Base-by-base conservation (phyloP, 2,888 invertebrate species). In the Nephrotoma flavescens region DNA sequence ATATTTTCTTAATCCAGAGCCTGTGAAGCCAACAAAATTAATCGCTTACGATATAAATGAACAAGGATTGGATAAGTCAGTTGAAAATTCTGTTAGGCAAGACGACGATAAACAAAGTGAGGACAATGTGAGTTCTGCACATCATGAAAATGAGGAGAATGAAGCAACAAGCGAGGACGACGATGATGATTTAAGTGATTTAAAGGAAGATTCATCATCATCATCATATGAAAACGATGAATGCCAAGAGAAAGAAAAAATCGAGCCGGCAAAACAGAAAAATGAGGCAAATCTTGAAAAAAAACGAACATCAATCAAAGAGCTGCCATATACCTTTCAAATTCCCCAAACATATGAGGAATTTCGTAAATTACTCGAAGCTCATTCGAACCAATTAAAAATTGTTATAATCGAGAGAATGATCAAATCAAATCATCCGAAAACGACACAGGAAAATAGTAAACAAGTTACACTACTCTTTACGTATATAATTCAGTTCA, bases 371-470 rank as follows among this genome's bases (percentile, higher is more conserved):
- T 90, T 96, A 86, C 90, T 98, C 19, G 90, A 92, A 86, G 92
- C 93, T 57, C 94, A 94, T 89, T 92, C 94, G 7, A 92, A 94
- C 1, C 92, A 93, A 12, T 94, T 96, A 89, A 96, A 96, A 89
- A 92, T 94, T 0, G 92, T 94, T 11, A 95, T 97, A 9, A 90
- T 98, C 85, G 95, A 96, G 89, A 94, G 96, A 89, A 94, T 98
- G 88, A 95, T 98, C 19, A 97, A 97, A 92, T 96, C 96, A 89
- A 96, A 97, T 91, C 96, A 98, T 91, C 96, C 96, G 2, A 95
- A 96, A 89, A 91, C 97, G 86, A 94, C 94, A 6, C 94, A 94
- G 88, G 94, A 94, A 15, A 98, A 98, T 90, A 96, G 96, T 90
- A 94, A 95, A 47, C 94, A 95, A 89, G 92, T 98, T 11, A 94